Evolutionary conservation across 2,888 invertebrate genomes (phyloP), one percentile per base, ranked within the genome.

Genomic region (Idaea aversata): DNA sequence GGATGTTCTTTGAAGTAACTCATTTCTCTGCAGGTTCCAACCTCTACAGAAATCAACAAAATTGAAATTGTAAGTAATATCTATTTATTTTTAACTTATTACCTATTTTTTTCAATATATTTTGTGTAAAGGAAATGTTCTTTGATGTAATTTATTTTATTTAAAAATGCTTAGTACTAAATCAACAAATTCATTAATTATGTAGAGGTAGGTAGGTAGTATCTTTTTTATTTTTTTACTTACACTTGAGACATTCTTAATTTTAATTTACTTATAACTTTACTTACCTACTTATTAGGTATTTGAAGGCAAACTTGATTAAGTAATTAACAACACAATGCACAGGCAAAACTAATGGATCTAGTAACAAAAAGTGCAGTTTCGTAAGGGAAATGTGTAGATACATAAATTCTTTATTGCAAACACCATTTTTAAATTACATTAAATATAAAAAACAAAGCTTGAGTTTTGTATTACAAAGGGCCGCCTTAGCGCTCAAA

Each of bases 1-100:
- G 47, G 47, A 47, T 61, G 15, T 59, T 25, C 38, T 47, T 13
- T 47, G 47, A 7, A 47, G 10, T 47, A 47, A 67, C 10, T 61
- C 65, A 67, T 77, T 47, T 47, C 6, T 47, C 47, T 80, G 47
- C 78, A 80, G 80, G 72, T 72, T 65, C 67, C 71, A 72, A 72
- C 64, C 67, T 62, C 68, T 71, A 74, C 70, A 69, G 75, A 73
- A 70, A 77, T 79, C 76, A 67, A 72, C 70, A 72, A 72, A 79
- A 81, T 80, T 80, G 80, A 84, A 80, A 72, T 75, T 80, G 86
- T 86, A 72, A 87, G 87, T 86, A 74, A 57, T 6, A 15, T 63
- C 61, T 13, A 47, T 47, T 10, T 47, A 36, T 47, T 47, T 47
- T 10, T 10, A 47, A 47, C 47, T 47, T 0, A 47, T 13, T 7